Percentiles rank a stretch among this genome's conserved stretches.
These are phyloP conservation scores for Dexiosoma caninum DNA, from an alignment of 2,888 invertebrate species.

Conservation along the genomic window DNA sequence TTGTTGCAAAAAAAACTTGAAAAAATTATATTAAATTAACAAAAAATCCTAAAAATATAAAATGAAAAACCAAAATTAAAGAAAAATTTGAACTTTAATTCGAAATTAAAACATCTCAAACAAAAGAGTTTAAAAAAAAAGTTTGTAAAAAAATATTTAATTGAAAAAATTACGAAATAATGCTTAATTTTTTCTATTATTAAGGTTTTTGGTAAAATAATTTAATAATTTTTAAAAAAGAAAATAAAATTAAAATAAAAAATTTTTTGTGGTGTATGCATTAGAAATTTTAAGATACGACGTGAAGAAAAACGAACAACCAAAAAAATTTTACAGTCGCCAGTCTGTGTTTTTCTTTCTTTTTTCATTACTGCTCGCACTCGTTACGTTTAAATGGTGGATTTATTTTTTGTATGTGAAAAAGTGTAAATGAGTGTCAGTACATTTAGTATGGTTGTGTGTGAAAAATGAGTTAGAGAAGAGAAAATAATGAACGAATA, in stretches of 20 bases:
- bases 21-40: conserved; percentile 69
- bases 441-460: conserved; percentile 25
- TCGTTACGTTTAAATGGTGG: conserved; percentile 66
- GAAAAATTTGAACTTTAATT: conserved; percentile 68
- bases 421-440: conserved; percentile 34
- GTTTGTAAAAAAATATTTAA: conserved; percentile 49
- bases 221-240: conserved; percentile 67
- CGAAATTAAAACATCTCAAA: conserved; percentile 67
- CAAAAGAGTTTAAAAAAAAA: conserved; percentile 62
- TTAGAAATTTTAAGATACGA: conserved; percentile 76
- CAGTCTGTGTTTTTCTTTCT: conserved; percentile 75
- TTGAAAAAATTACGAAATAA: conserved; percentile 68
- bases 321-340: conserved; percentile 74
- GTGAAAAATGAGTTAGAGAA: conserved; percentile 42
- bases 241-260: conserved; percentile 69
- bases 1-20: conserved; percentile 73
- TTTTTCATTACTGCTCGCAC: conserved; percentile 75
- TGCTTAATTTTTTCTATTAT: conserved; percentile 67
- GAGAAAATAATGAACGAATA: conserved; percentile 53
- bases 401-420: conserved; percentile 49
- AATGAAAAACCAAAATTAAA: conserved; percentile 71
- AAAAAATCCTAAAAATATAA: conserved; percentile 73
- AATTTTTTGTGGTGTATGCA: conserved; percentile 66
- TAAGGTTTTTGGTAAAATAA: conserved; percentile 69
- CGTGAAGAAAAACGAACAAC: conserved; percentile 73